These are phyloP conservation scores for Chondrilla cf. caribensis DNA, from an alignment of 37 sponge, comb jelly and placozoan species.

Conservation along the genomic window DNA sequence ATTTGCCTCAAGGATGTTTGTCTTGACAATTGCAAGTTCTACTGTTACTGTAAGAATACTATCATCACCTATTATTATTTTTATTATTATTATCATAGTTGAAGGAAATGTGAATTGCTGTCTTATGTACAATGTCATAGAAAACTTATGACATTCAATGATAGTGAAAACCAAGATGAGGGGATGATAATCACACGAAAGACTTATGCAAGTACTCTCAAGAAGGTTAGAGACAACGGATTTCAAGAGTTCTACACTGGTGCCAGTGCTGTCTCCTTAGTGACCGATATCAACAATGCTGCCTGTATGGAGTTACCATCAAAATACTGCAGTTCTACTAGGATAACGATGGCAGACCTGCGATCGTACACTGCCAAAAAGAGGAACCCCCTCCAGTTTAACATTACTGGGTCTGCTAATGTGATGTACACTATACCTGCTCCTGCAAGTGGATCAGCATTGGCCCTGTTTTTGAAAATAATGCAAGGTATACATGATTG, in stretches of 20 bases:
- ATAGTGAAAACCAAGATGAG: no score
- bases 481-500: no score
- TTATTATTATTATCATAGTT: no score
- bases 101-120: no score
- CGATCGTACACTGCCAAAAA: not conserved
- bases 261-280: not conserved
- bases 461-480: not conserved
- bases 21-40: no score
- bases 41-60: no score
- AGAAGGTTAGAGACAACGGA: not conserved
- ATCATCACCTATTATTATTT: no score
- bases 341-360: not conserved
- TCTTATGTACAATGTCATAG: no score
- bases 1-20: no score
- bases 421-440: slow-evolving; percentile 4
- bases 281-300: not conserved
- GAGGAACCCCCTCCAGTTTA: not conserved
- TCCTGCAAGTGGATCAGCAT: not conserved
- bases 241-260: slow-evolving; percentile 8
- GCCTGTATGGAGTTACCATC: not conserved
- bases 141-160: no score
- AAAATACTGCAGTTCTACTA: not conserved
- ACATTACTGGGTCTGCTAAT: not conserved
- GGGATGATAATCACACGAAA: no score
- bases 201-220: not conserved